These are phyloP conservation scores for Pomacea canaliculata DNA, from an alignment of 2,888 invertebrate genomes.

Conservation along the genomic window DNA sequence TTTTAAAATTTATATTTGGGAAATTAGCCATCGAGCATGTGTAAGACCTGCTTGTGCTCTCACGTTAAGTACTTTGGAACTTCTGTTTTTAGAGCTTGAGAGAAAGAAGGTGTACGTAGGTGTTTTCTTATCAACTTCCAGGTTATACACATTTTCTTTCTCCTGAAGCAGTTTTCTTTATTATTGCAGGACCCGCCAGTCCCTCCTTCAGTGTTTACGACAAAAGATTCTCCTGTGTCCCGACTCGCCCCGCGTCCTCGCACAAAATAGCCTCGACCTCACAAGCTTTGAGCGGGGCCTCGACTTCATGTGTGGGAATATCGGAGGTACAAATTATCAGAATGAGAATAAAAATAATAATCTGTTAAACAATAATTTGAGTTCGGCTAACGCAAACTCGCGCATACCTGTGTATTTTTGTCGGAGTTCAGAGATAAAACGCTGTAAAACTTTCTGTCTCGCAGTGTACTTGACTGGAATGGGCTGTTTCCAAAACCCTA, in stretches of 20 bases:
- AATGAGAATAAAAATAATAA: neutral
- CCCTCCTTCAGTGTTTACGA: conserved; percentile 34
- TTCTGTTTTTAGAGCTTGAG: too few species aligned
- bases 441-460: neutral
- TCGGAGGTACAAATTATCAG: conserved; percentile 17
- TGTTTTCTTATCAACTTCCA: too few species aligned
- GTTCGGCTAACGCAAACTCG: neutral
- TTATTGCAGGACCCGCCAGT: conserved; percentile 33
- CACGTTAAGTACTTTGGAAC: too few species aligned
- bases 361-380: neutral
- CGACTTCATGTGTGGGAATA: conserved; percentile 33
- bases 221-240: conserved; percentile 37
- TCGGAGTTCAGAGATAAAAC: neutral
- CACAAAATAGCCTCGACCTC: conserved; percentile 34
- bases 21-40: too few species aligned
- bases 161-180: too few species aligned
- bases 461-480: conserved; percentile 37
- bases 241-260: conserved; percentile 30
- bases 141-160: too few species aligned
- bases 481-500: conserved; percentile 36
- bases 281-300: conserved; percentile 33
- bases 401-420: neutral
- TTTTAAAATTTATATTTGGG: too few species aligned
- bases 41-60: too few species aligned
- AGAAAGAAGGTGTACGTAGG: too few species aligned